Base-by-base conservation (phyloP, 53 echinoderm and acorn worm genomes). In the Temnopleurus reevesii region DNA sequence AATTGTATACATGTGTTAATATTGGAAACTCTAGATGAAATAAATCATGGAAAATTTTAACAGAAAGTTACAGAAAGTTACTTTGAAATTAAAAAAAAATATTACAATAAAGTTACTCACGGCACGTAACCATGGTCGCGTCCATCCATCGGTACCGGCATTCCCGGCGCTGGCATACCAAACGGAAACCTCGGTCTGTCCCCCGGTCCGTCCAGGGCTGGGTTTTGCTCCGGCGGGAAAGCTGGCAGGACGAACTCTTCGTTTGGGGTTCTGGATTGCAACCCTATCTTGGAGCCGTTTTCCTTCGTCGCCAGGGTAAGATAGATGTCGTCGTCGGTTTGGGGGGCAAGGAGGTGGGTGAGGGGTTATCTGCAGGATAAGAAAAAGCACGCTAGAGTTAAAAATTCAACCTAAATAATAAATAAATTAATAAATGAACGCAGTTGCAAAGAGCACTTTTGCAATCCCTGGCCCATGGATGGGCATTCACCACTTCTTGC, bases 91-190 rank as follows among this genome's bases (percentile, higher is more conserved):
- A n/a, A n/a, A n/a, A n/a, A n/a, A n/a, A n/a, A n/a, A n/a, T n/a
- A n/a, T n/a, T n/a, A n/a, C 46, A 46, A 83, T 13, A 45, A 55
- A 17, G n/a, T n/a, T 94, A 96, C 97, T 97, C 90, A 97, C 97
- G 97, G 97, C 92, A 95, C 93, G 89, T 93, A 96, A 92, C 97
- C 95, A 92, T 96, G 97, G 64, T 96, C 97, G 76, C 97, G 95
- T 92, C 92, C 97, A 85, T 97, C 97, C 95, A 97, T 97, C 44
- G 97, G 95, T 90, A 95, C 97, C 81, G 97, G 94, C 91, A 97
- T 97, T 93, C 97, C 97, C 89, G 97, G 95, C 83, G 95, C 93
- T 95, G 97, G 97, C 97, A 95, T 95, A 91, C 97, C 95, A 93
- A 97, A 95, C 84, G 97, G 95, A 71, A 97, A 95, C 93, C 95